A percentile compares a stretch with the other conserved stretches of the same genome.
phyloP scores from a whole-genome alignment of 2,113 vertebrate genomes.

The Sakesphorus luctuosus region DNA sequence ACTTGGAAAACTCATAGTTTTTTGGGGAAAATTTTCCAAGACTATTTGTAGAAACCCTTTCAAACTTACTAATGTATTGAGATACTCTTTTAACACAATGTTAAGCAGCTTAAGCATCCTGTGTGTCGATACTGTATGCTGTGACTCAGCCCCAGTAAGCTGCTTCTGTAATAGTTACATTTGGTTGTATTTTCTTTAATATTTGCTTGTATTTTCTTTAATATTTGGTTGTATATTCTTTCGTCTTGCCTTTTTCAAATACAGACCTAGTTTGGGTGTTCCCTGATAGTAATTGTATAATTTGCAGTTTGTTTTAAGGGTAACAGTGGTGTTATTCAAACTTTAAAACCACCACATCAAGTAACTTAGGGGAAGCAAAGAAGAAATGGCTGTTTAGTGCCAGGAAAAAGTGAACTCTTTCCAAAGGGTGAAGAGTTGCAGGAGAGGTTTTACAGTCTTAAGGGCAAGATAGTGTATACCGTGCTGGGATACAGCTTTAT shows the following conservation, averaged over 20 bases:
- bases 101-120: not conserved
- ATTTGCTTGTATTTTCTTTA: not conserved
- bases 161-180: not conserved
- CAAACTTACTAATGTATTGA: not conserved
- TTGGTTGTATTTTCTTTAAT: not conserved
- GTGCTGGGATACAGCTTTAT: not conserved
- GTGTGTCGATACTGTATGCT: not conserved
- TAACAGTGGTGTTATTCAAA: not conserved
- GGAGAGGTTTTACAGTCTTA: not conserved
- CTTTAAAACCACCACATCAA: not conserved
- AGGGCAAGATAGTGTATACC: not conserved
- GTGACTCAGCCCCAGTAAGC: not conserved
- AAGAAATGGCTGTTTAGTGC: not conserved
- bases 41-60: constrained; percentile 1
- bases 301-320: not conserved
- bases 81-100: not conserved
- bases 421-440: not conserved
- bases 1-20: not conserved
- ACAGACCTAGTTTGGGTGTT: not conserved
- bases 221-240: not conserved
- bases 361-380: not conserved
- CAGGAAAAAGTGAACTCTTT: not conserved
- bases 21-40: not conserved
- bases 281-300: not conserved
- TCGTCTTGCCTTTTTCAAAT: not conserved